phyloP scores from a whole-genome alignment of 2,797 vertebrate species.

The Sebastes melanostomus region DNA sequence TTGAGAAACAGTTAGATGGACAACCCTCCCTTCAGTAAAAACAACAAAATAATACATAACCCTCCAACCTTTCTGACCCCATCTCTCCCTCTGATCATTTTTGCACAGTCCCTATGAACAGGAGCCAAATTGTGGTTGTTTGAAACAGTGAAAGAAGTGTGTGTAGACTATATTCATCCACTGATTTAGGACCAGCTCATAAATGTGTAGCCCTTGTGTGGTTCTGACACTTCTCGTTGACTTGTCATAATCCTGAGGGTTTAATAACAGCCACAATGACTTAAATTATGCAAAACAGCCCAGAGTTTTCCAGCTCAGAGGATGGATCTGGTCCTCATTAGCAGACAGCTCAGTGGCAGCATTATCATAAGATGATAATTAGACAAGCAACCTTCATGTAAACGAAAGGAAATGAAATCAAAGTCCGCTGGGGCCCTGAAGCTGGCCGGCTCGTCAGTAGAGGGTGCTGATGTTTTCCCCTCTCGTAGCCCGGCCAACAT shows the following conservation, averaged over 20 bases:
- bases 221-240: not conserved
- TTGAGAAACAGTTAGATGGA: not conserved
- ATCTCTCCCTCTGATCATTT: not conserved
- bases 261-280: constrained; percentile 21
- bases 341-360: constrained; percentile 47
- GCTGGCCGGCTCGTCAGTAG: constrained; percentile 84
- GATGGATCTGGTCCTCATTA: constrained; percentile 52
- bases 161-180: not conserved
- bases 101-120: not conserved
- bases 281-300: constrained; percentile 33
- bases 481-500: constrained; percentile 77
- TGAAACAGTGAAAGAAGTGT: constrained; percentile 6
- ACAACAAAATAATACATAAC: not conserved
- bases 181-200: not conserved
- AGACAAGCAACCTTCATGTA: constrained; percentile 55
- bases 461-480: constrained; percentile 90
- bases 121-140: not conserved
- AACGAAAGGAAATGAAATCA: constrained; percentile 60
- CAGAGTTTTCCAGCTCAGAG: constrained; percentile 8
- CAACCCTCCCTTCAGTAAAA: not conserved
- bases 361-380: constrained; percentile 57
- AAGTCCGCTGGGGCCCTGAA: constrained; percentile 47
- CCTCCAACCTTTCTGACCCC: not conserved
- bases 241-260: constrained; percentile 8
- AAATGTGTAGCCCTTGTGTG: not conserved